Evolutionary conservation across 2,797 vertebrate species (phyloP), one percentile per base, ranked within the genome.

Genomic region (Calcarius lapponicus): DNA sequence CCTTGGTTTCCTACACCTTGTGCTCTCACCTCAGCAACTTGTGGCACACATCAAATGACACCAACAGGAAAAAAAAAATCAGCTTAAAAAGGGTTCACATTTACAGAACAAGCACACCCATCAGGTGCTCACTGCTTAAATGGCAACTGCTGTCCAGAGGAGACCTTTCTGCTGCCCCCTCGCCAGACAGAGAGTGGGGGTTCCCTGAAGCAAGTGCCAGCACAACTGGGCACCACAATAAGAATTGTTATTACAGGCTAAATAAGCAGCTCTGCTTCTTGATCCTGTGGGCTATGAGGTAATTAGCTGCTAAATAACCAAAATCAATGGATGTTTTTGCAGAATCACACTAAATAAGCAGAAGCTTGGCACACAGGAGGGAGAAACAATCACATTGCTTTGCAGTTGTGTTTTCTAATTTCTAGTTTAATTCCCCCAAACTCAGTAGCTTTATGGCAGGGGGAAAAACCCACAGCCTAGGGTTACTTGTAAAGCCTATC

Each of bases 271-370:
- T 94, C 82, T 92, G 81, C 81, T 70, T 58, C 85, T 88, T 70
- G 73, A 91, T 88, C 80, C 87, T 66, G 79, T 65, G 74, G 81
- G 88, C 90, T 94, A 93, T 5, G 7, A 85, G 66, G 73, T 87
- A 96, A 94, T 96, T 89, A 95, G 86, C 86, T 72, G 31, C 86
- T 66, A 67, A 96, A 92, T 80, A 93, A 94, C 75, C 57, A 48
- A 93, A 91, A 96, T 92, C 95, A 95, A 58, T 89, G 61, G 87
- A 86, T 89, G 61, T 54, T 95, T 95, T 76, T 79, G 79, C 73
- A 90, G 72, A 88, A 80, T 79, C 57, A 88, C 70, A 69, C 57
- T 67, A 93, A 95, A 88, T 67, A 88, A 93, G 67, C 66, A 86
- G 80, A 83, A 87, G 84, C 64, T 64, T 93, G 82, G 92, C 92